Percentiles rank a stretch among this genome's conserved stretches.
These are phyloP conservation scores for Gastracanthus pulcherrimus DNA, from an alignment of 2,888 invertebrate genomes.

Conservation along the genomic window DNA sequence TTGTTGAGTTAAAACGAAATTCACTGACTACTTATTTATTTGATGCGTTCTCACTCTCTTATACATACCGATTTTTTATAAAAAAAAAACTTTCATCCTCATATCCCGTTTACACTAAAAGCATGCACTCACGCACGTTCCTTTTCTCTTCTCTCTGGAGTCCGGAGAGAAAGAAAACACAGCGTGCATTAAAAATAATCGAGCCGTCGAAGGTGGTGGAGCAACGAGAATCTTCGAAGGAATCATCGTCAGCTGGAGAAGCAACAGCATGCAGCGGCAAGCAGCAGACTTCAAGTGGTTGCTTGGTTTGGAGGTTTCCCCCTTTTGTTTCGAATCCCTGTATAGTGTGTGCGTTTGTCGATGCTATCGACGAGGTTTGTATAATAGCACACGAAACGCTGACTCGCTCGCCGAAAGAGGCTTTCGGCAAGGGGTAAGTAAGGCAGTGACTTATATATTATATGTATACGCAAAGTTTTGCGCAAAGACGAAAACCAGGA, in stretches of 20 bases:
- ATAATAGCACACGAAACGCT: constrained; percentile 17
- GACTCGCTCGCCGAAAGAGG: neutral
- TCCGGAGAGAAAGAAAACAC: neutral
- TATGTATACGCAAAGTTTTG: constrained; percentile 4
- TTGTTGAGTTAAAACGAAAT: constrained; percentile 76
- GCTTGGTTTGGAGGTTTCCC: constrained; percentile 13
- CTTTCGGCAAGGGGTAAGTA: neutral
- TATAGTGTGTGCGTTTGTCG: constrained; percentile 18
- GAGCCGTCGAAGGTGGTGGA: neutral
- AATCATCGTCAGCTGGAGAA: neutral
- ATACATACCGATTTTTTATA: constrained; percentile 36
- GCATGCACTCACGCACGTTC: too few relatives aligned
- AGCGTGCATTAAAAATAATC: constrained; percentile 37
- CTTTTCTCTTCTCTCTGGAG: constrained; percentile 37
- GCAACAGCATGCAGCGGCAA: neutral
- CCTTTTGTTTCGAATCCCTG: constrained; percentile 2
- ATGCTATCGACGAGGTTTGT: constrained; percentile 42
- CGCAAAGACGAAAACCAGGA: constrained; percentile 29
- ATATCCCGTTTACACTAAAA: constrained; percentile 23
- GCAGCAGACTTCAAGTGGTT: neutral
- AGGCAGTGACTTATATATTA: neutral
- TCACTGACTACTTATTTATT: constrained; percentile 62
- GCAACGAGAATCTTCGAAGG: neutral
- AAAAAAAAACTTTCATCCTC: constrained; percentile 33
- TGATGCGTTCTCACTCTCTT: constrained; percentile 64